These are phyloP conservation scores for Julus scandinavius DNA, from an alignment of 2,888 invertebrate species.

Conservation along the genomic window DNA sequence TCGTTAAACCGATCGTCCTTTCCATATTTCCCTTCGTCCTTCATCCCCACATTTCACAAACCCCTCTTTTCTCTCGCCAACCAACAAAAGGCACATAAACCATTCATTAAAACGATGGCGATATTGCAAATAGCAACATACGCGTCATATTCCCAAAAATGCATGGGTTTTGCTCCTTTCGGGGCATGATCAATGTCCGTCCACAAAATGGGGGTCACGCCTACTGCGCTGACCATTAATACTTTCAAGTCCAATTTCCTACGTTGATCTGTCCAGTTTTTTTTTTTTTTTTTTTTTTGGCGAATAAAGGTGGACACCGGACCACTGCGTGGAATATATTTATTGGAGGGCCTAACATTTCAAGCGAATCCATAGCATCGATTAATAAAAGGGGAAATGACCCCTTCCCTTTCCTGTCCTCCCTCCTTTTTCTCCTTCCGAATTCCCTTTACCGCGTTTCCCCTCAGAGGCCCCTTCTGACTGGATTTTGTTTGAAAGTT, in stretches of 20 bases:
- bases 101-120: neutral
- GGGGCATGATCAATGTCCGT: neutral
- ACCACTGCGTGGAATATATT: neutral
- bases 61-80: neutral
- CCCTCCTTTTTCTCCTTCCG: neutral
- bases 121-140: neutral
- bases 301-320: neutral
- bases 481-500: conserved; percentile 30
- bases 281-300: neutral
- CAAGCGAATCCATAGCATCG: neutral
- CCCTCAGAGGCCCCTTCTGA: conserved; percentile 13
- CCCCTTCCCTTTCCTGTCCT: neutral
- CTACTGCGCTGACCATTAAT: conserved; percentile 28
- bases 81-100: neutral
- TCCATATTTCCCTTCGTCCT: neutral
- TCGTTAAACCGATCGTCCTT: neutral
- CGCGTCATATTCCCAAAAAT: neutral
- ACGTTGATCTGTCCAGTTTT: neutral
- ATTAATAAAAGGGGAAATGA: neutral
- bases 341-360: neutral
- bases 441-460: neutral
- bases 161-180: neutral
- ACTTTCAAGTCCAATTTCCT: conserved; percentile 9
- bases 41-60: neutral
- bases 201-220: neutral